These are phyloP conservation scores for Caenorhabditis brenneri DNA, from an alignment of 1,140 invertebrate species.

Conservation along the genomic window DNA sequence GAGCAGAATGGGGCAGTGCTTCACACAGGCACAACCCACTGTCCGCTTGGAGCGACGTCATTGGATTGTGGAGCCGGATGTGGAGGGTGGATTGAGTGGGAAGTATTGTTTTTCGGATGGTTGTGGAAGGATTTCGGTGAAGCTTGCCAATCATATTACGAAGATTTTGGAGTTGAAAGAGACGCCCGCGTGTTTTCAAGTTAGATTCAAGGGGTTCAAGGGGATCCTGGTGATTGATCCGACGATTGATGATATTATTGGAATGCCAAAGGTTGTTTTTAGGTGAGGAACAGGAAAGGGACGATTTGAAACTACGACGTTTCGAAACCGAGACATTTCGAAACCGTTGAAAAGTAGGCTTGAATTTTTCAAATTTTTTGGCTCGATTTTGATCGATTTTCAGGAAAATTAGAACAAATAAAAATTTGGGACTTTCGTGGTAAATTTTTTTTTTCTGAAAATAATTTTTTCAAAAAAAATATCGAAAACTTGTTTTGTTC, in stretches of 20 bases:
- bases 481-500: neutral
- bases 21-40: constrained; percentile 62
- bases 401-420: too few relatives aligned
- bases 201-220: constrained; percentile 67
- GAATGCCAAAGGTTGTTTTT: constrained; percentile 38
- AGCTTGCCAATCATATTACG: constrained; percentile 43
- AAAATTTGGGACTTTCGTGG: too few relatives aligned
- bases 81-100: constrained; percentile 41
- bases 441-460: too few relatives aligned
- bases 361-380: neutral
- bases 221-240: constrained; percentile 67
- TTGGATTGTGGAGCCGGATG: constrained; percentile 48
- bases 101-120: constrained; percentile 58
- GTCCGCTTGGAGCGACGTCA: neutral
- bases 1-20: constrained; percentile 69
- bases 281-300: neutral
- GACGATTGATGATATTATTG: constrained; percentile 50
- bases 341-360: too few relatives aligned
- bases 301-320: too few relatives aligned
- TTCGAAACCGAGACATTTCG: too few relatives aligned
- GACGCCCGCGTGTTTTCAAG: constrained; percentile 55
- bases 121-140: constrained; percentile 52
- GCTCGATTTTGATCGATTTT: neutral
- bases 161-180: constrained; percentile 32
- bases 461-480: too few relatives aligned